Evolutionary conservation across 2,113 vertebrate genomes (phyloP), one percentile per base, ranked within the genome.

Genomic region (Leiothrix lutea): DNA sequence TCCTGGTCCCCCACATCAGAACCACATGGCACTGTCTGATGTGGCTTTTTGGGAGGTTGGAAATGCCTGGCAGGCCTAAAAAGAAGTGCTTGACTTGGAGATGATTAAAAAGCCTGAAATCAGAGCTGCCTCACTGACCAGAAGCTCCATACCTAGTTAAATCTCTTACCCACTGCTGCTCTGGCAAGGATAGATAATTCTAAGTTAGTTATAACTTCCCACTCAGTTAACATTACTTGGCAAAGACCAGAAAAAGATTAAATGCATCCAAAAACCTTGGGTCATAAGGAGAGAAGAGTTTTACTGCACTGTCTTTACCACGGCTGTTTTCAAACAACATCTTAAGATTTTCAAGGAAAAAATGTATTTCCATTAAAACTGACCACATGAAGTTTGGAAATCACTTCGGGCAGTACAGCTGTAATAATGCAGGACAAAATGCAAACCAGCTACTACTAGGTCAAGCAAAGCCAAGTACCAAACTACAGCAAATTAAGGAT

Each of bases 401-500:
- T 78, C 58, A 23, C 54, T 91, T 81, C 44, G 61, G 75, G 47
- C 60, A 86, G 44, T 47, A 36, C 26, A 80, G 78, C 48, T 65
- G 57, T 35, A 88, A 71, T 22, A 57, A 84, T 0, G 35, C 38
- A 83, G 67, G 51, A 44, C 64, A 88, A 57, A 88, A 92, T 58
- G 54, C 64, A 67, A 95, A 88, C 40, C 74, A 74, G 79, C n/a
- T 45, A 74, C 33, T 60, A 44, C 14, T 11, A 72, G 38, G 42
- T 62, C 80, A 88, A 86, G 72, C 3, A 10, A 92, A 93, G 48
- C 77, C 61, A 84, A 78, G 28, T 23, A 54, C 22, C 35, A 60
- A 74, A 79, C 75, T 60, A 66, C 64, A 84, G 60, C 60, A 94
- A 74, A 91, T 80, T 62, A 88, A 53, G 64, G 56, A 92, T 85